These are phyloP conservation scores for Phainopepla nitens DNA, from an alignment of 2,113 vertebrate species.

Conservation along the genomic window DNA sequence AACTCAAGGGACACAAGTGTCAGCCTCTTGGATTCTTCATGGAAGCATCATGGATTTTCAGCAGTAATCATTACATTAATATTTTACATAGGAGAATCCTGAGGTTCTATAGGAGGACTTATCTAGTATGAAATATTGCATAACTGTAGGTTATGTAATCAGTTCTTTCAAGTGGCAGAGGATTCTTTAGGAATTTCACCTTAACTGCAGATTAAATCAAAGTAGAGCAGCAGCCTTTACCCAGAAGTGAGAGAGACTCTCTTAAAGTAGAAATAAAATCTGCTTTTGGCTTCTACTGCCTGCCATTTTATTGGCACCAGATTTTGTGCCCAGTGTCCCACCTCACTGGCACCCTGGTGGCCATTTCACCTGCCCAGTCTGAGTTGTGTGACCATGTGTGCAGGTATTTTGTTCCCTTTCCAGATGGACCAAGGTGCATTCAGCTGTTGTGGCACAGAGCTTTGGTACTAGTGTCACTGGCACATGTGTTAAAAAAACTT, in stretches of 20 bases:
- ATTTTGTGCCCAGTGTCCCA: neutral
- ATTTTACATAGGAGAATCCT: neutral
- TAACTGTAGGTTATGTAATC: neutral
- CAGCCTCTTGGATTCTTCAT: neutral
- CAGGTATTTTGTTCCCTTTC: neutral
- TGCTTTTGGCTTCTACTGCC: neutral
- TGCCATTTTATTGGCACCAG: neutral
- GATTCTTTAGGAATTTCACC: neutral
- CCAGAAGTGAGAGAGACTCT: neutral
- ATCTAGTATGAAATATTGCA: neutral
- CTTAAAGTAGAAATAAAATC: neutral
- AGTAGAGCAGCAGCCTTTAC: neutral
- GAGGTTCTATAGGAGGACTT: neutral
- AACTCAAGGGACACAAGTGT: neutral
- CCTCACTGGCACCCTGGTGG: neutral
- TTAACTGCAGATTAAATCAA: neutral
- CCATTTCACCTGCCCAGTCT: neutral
- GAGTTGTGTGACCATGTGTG: neutral
- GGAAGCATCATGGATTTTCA: neutral
- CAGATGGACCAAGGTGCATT: neutral
- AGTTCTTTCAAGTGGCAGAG: neutral
- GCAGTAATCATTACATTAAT: neutral
- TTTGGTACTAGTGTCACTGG: neutral
- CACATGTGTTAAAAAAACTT: neutral
- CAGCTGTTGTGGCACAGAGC: neutral